Evolutionary conservation across 2,888 invertebrate species (phyloP).

Genomic region (Catocala sponsa): DNA sequence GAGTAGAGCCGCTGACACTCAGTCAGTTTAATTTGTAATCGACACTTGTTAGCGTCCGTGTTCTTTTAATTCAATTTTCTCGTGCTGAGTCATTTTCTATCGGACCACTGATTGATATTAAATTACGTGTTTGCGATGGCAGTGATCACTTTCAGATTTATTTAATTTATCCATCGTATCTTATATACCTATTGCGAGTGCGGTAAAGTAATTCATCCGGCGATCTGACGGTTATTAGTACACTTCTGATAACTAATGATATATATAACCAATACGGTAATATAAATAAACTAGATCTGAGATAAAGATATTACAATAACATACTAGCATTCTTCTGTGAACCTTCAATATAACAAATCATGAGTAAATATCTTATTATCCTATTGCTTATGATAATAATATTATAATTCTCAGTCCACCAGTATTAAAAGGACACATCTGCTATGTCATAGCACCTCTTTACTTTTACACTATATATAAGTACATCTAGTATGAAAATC

Average conservation of each 20-base stretch:
- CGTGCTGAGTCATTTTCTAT: slow-evolving; percentile 65
- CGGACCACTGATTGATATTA: slow-evolving; percentile 73
- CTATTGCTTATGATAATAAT: too few relatives aligned
- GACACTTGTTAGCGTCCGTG: slow-evolving; percentile 84
- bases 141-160: slow-evolving; percentile 49
- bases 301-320: too few relatives aligned
- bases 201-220: slow-evolving; percentile 34
- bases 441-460: too few relatives aligned
- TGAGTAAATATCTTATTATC: too few relatives aligned
- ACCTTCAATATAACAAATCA: too few relatives aligned
- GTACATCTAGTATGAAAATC: too few relatives aligned
- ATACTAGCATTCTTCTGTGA: too few relatives aligned
- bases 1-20: slow-evolving; percentile 76
- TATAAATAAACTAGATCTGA: not conserved
- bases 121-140: slow-evolving; percentile 60
- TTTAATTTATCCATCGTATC: slow-evolving; percentile 40
- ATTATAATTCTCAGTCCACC: too few relatives aligned
- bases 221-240: too few relatives aligned
- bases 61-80: slow-evolving; percentile 81
- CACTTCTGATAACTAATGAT: too few relatives aligned
- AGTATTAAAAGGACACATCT: too few relatives aligned
- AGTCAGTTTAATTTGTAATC: slow-evolving; percentile 86
- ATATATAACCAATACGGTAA: slow-evolving; percentile 5
- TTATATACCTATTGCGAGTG: slow-evolving; percentile 34
- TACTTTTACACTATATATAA: too few relatives aligned